Conservation (phyloP, 2,113 vertebrate species). For the Malaclemys terrapin region DNA sequence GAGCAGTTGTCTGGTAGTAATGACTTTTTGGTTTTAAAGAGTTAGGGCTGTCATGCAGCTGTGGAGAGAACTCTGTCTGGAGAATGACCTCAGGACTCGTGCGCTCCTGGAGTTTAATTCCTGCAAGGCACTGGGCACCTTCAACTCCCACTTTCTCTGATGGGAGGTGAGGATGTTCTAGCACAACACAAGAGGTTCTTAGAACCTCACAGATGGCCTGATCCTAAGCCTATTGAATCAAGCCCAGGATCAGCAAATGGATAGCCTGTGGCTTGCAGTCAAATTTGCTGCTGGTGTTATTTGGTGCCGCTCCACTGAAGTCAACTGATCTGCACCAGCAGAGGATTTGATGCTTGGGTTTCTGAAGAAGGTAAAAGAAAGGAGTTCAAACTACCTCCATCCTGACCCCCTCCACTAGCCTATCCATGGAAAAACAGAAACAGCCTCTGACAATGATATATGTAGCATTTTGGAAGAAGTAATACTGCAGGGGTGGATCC, state of each 20-base stretch:
- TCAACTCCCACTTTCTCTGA: neutral
- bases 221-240: neutral
- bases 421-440: neutral
- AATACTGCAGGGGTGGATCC: constrained; percentile 26
- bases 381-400: neutral
- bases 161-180: neutral
- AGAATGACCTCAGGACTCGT: neutral
- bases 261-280: neutral
- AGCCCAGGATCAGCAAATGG: neutral
- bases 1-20: neutral
- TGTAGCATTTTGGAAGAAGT: constrained; percentile 23
- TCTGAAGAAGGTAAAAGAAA: neutral
- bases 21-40: neutral
- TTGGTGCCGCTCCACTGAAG: neutral
- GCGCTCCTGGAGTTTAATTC: neutral
- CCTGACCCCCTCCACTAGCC: neutral
- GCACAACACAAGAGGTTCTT: neutral
- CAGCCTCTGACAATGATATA: neutral
- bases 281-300: neutral
- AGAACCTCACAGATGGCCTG: neutral
- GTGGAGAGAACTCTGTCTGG: neutral
- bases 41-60: neutral
- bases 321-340: neutral
- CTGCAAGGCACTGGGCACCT: neutral
- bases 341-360: neutral